phyloP scores from a whole-genome alignment of 1,140 invertebrate species.

The Hylyphantes graminicola region DNA sequence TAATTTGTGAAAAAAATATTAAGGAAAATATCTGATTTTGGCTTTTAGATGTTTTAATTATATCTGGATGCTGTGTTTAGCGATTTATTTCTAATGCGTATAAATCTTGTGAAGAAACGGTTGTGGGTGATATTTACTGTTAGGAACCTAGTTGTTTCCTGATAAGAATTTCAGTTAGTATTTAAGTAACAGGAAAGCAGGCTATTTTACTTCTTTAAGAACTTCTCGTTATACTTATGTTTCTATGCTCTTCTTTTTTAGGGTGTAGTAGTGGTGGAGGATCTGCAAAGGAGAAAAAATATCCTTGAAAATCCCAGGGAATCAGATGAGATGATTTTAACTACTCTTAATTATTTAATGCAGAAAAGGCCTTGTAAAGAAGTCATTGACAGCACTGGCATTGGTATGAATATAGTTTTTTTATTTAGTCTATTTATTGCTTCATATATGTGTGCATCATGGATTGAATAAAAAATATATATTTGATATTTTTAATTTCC shows the following conservation, averaged over 20 bases:
- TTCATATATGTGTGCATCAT: not conserved
- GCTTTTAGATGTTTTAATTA: too few relatives aligned
- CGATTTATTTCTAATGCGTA: too few relatives aligned
- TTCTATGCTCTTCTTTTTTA: conserved; percentile 5
- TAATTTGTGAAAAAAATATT: too few relatives aligned
- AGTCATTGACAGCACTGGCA: conserved; percentile 29
- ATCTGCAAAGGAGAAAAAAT: conserved; percentile 45
- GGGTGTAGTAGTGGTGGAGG: conserved; percentile 59
- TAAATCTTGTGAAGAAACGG: too few relatives aligned
- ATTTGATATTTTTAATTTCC: not conserved
- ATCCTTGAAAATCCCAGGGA: conserved; percentile 33
- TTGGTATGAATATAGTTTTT: conserved; percentile 32
- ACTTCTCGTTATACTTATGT: too few relatives aligned
- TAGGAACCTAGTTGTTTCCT: too few relatives aligned
- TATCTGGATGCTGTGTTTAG: too few relatives aligned
- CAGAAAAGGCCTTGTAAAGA: conserved; percentile 54
- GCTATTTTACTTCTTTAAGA: too few relatives aligned
- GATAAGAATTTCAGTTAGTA: too few relatives aligned
- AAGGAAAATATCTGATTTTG: too few relatives aligned
- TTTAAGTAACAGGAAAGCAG: too few relatives aligned
- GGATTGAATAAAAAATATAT: not conserved
- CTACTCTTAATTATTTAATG: conserved; percentile 11
- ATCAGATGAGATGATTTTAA: conserved; percentile 24
- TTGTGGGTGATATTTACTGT: too few relatives aligned
- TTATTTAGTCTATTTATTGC: not conserved